Evolutionary conservation across 2,113 vertebrate species (phyloP), one percentile per base, ranked within the genome.

Genomic region (Verasper variegatus): DNA sequence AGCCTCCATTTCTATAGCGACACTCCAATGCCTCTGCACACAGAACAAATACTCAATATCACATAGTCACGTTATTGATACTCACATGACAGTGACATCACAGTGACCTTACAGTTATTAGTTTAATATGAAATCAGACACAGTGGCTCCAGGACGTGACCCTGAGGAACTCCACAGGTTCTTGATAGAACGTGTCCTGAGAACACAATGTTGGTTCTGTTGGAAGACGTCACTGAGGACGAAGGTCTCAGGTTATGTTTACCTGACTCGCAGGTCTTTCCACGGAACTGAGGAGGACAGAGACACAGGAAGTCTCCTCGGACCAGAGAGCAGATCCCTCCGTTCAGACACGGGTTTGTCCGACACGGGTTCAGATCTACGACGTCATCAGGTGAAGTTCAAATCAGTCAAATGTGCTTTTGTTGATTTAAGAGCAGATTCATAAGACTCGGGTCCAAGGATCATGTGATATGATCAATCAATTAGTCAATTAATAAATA

Each of bases 1-100:
- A 95, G 17, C 91, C 92, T 0, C 95, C 95, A 0, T 95, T 95
- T 86, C 84, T 91, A 40, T 94, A 94, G 80, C 83, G 83, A 88
- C 95, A 95, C n/a, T 94, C 87, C 4, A 18, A 6, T 27, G 86
- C 58, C 65, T 10, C 89, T 91, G 3, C 40, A 57, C 47, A 18
- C 47, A 51, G 4, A 18, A 51, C 47, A 51, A 15, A 51, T 17
- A 31, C 31, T 31, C 31, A 31, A 27, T 27, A 27, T 35, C 31
- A 35, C 31, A 35, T 35, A 26, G n/a, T 31, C 31, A 5, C 31
- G 20, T 54, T 54, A n/a, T 54, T 54, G 51, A 54, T 9, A 54
- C 6, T 54, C 20, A n/a, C 21, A 9, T 56, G 1, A 21, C 2
- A 6, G 21, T 56, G 21, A 56, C 51, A 1, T 51, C 17, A 51